Base-by-base conservation (phyloP, 2,113 vertebrate species). In the Muscicapa adusta region DNA sequence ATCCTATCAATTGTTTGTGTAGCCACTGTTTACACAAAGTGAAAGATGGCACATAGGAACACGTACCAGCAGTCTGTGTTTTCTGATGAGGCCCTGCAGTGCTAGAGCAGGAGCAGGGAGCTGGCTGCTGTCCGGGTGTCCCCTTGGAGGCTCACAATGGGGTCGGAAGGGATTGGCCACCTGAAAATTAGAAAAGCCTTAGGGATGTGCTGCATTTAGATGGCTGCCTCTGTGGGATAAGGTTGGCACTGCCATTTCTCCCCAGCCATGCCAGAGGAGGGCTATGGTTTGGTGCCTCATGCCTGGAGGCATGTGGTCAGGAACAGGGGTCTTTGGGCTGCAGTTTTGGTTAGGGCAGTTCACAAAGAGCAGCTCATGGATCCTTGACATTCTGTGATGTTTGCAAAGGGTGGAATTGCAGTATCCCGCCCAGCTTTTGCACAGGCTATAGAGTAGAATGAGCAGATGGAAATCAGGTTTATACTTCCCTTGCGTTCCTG, bases 1-100 rank as follows among this genome's bases (percentile, higher is more conserved):
- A 93, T 72, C 94, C 65, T 63, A 75, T 57, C 80, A 81, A 42
- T 68, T 94, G 92, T 96, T 95, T 93, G 61, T 68, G 61, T 18
- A 83, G 36, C 31, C 31, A 12, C 43, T 82, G 91, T 87, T 96
- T 89, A 95, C 65, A 92, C 53, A 68, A 89, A 92, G 57, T 25
- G 57, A 14, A 86, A 74, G 89, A 93, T 88, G 85, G 88, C 86
- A 89, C 83, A 74, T 8, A 13, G 33, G 80, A 86, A 84, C 79
- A 74, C 1, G 23, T 60, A 67, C 73, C 58, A 58, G 81, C 42
- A 38, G 34, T 9, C 51, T n/a, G 6, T 33, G 15, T 34, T 57
- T 68, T 76, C 74, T 79, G 62, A 19, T 23, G 66, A 60, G 65
- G 36, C n/a, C 40, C 14, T 0, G 0, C 63, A 31, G 25, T 24